Percentiles rank a stretch among this genome's conserved stretches.
Conservation (phyloP, 2,113 vertebrate genomes). For the Campylomormyrus tamandua region DNA sequence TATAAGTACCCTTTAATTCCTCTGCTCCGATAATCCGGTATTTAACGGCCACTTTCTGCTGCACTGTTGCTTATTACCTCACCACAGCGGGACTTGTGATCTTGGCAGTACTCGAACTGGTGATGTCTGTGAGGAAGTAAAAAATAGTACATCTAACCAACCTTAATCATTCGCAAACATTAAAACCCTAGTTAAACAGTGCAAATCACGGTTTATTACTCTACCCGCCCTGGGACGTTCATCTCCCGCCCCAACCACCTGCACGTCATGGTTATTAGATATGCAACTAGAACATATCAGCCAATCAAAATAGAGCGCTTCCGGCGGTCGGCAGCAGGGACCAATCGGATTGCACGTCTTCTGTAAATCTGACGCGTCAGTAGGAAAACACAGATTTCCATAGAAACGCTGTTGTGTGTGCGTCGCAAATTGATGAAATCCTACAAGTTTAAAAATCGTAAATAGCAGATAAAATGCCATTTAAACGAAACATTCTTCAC, state of each 20-base stretch:
- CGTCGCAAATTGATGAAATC: not conserved
- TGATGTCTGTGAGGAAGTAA: not conserved
- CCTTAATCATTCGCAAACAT: not conserved
- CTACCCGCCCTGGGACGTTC: conserved; percentile 10
- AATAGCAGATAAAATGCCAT: not conserved
- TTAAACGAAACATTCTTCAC: not conserved
- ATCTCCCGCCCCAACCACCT: conserved; percentile 24
- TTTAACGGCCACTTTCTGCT: not conserved
- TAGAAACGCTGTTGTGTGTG: not conserved
- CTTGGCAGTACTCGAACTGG: not conserved
- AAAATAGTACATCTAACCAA: not conserved
- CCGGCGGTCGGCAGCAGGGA: not conserved
- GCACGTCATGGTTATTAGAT: conserved; percentile 8
- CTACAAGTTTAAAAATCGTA: not conserved
- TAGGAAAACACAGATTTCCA: not conserved
- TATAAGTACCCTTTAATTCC: not conserved
- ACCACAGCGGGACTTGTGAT: not conserved
- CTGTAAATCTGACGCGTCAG: not conserved
- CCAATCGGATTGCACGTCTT: not conserved
- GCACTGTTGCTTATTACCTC: conserved; percentile 7
- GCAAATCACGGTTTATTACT: not conserved
- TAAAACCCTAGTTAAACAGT: not conserved
- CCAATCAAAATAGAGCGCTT: not conserved
- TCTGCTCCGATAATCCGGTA: not conserved
- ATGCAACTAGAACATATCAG: not conserved